These are phyloP conservation scores for Tupaia tana DNA, from an alignment of 2,113 vertebrate species.

Conservation along the genomic window DNA sequence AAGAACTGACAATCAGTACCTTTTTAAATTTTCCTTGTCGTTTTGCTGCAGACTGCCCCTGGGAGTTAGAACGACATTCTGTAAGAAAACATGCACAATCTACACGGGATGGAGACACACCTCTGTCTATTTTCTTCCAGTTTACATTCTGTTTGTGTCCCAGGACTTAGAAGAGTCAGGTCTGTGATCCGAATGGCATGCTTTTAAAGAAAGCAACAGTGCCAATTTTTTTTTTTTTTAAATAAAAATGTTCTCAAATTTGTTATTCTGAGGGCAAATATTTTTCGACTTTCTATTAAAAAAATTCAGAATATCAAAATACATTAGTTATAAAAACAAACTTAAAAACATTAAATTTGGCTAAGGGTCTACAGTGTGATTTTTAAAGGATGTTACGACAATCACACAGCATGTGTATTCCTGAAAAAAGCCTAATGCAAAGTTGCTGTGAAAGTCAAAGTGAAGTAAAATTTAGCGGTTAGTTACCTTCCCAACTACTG, in stretches of 20 bases:
- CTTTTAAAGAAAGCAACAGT: slow-evolving; percentile 83
- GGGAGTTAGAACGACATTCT: slow-evolving; percentile 99
- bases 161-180: slow-evolving; percentile 67
- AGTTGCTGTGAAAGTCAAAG: slow-evolving; percentile 22
- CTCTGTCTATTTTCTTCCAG: slow-evolving; percentile 77
- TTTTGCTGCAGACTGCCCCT: slow-evolving; percentile 99
- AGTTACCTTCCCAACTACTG: slow-evolving; percentile 45
- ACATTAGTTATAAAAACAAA: slow-evolving; percentile 39
- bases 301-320: slow-evolving; percentile 51
- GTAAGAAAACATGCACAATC: slow-evolving; percentile 95
- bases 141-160: slow-evolving; percentile 72
- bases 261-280: slow-evolving; percentile 75
- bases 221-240: slow-evolving; percentile 40
- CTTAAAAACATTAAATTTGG: slow-evolving; percentile 44
- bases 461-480: slow-evolving; percentile 15
- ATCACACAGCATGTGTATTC: not conserved
- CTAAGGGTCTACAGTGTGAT: slow-evolving; percentile 1
- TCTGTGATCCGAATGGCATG: slow-evolving; percentile 76
- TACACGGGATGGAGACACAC: slow-evolving; percentile 90
- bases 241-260: slow-evolving; percentile 47
- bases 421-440: not conserved
- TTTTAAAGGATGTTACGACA: slow-evolving; percentile 35
- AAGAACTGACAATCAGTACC: slow-evolving; percentile 97
- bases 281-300: slow-evolving; percentile 79
- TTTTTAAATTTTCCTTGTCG: slow-evolving; percentile 99